A percentile compares a stretch with the other conserved stretches of the same genome.
These are phyloP conservation scores for Geotrypetes seraphini DNA, from an alignment of 2,797 vertebrate species.

Conservation along the genomic window DNA sequence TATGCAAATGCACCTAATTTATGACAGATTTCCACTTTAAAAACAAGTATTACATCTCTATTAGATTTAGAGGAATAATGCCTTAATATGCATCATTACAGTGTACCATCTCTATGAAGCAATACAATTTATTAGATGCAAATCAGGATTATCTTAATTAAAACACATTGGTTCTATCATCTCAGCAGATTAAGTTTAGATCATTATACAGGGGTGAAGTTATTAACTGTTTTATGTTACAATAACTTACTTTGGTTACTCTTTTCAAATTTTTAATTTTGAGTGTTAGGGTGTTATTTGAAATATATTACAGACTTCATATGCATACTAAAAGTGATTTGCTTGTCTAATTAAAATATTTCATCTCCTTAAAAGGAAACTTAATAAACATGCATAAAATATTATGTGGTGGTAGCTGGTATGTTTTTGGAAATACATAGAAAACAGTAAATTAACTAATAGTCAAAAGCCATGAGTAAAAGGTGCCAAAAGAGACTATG, in stretches of 20 bases:
- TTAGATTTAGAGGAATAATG: constrained; percentile 46
- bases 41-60: constrained; percentile 55
- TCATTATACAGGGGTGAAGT: constrained; percentile 53
- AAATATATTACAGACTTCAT: constrained; percentile 54
- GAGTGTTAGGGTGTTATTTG: constrained; percentile 63
- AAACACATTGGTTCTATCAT: constrained; percentile 46
- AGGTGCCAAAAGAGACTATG: too few relatives aligned
- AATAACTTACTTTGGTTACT: constrained; percentile 51
- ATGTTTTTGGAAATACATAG: too few relatives aligned
- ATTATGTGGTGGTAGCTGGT: too few relatives aligned
- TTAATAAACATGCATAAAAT: too few relatives aligned
- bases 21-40: constrained; percentile 57
- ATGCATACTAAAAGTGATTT: constrained; percentile 53
- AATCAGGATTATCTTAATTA: constrained; percentile 64
- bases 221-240: constrained; percentile 57
- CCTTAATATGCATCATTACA: constrained; percentile 45
- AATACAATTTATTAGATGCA: constrained; percentile 49
- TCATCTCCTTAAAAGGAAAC: constrained; percentile 46
- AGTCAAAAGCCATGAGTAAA: too few relatives aligned
- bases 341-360: constrained; percentile 55
- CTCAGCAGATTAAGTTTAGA: constrained; percentile 50
- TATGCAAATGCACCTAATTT: constrained; percentile 54
- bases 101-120: constrained; percentile 53
- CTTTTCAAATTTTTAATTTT: constrained; percentile 55
- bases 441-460: too few relatives aligned